Percentiles rank a stretch among this genome's conserved stretches.
These are phyloP conservation scores for Zoanthus solanderi DNA, from an alignment of 92 coral and sea anemone species.

Conservation along the genomic window DNA sequence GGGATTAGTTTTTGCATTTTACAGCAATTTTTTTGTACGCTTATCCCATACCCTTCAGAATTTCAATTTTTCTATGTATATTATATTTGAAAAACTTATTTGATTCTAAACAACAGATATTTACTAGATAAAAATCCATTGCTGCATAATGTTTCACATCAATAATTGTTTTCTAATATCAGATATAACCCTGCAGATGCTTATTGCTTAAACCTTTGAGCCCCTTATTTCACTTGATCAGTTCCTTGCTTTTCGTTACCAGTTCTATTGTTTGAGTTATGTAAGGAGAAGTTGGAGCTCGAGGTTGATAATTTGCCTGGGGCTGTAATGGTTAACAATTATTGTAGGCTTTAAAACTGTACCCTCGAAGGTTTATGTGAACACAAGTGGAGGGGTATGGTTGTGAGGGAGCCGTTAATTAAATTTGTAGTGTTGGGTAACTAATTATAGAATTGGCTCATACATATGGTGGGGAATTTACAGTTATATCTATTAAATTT, in stretches of 20 bases:
- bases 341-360: constrained; percentile 6
- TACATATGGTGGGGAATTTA: neutral
- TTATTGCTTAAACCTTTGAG: neutral
- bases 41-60: neutral
- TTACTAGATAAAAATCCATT: constrained; percentile 1
- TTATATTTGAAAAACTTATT: neutral
- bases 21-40: too few relatives aligned
- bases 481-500: constrained; percentile 4
- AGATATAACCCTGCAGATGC: constrained; percentile 6
- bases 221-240: neutral
- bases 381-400: neutral
- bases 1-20: too few relatives aligned
- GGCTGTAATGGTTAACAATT: neutral
- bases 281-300: too few relatives aligned
- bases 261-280: too few relatives aligned
- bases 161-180: neutral
- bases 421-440: neutral
- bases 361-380: constrained; percentile 1
- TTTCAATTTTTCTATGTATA: neutral
- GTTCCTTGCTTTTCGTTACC: too few relatives aligned
- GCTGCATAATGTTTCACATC: constrained; percentile 3
- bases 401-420: constrained; percentile 1
- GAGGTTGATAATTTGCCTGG: too few relatives aligned
- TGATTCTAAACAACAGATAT: neutral
- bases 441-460: neutral